Evolutionary conservation across 2,888 invertebrate genomes (phyloP).

Genomic region (Adineta ricciae): DNA sequence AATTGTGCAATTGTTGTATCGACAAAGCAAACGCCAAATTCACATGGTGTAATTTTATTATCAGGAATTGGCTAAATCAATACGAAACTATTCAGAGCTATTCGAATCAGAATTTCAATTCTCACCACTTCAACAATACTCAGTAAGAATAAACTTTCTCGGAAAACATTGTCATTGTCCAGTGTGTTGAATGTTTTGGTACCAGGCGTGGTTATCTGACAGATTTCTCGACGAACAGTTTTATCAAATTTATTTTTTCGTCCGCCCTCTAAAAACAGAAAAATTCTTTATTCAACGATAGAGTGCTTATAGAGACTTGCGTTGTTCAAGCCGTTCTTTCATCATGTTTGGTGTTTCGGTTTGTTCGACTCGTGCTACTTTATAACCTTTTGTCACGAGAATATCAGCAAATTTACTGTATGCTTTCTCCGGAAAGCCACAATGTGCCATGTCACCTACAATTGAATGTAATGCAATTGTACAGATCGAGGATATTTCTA

Average conservation of each 20-base stretch:
- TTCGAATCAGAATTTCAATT: not conserved
- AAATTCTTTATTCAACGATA: not conserved
- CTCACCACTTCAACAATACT: conserved; percentile 33
- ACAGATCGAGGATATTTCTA: conserved; percentile 36
- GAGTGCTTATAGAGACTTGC: not conserved
- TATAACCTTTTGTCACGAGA: conserved; percentile 64
- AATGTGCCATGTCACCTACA: conserved; percentile 75
- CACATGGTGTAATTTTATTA: conserved; percentile 34
- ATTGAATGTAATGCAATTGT: not conserved
- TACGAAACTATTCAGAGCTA: not conserved
- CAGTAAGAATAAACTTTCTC: conserved; percentile 30
- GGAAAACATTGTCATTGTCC: conserved; percentile 33
- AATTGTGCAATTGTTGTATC: conserved; percentile 87
- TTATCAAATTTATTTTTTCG: conserved; percentile 23
- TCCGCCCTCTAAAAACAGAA: not conserved
- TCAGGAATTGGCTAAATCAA: conserved; percentile 28
- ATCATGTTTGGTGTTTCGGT: conserved; percentile 94
- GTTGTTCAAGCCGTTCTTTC: conserved; percentile 22
- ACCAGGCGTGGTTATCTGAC: conserved; percentile 33
- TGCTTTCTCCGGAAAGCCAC: conserved; percentile 91
- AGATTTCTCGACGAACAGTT: conserved; percentile 33
- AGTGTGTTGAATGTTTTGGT: conserved; percentile 32
- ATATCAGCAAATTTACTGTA: conserved; percentile 78
- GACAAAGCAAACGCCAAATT: conserved; percentile 79
- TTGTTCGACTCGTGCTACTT: conserved; percentile 80